These are phyloP conservation scores for Ophthalmolycus amberensis DNA, from an alignment of 2,113 vertebrate genomes.

Conservation along the genomic window DNA sequence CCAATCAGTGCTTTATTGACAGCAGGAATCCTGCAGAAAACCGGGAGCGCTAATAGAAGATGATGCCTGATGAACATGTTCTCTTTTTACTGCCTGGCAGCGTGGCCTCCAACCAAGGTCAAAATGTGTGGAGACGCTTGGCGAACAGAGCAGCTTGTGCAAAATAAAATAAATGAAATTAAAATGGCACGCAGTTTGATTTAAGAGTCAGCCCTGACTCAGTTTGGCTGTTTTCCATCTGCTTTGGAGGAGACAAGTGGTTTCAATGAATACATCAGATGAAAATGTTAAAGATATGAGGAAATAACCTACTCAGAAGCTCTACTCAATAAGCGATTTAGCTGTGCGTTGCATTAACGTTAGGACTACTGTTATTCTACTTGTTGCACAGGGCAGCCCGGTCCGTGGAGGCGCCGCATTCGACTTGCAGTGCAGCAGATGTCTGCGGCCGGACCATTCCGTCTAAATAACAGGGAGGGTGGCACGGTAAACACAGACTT, in stretches of 20 bases:
- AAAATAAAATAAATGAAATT: constrained; percentile 5
- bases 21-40: constrained; percentile 65
- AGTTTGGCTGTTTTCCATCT: constrained; percentile 46
- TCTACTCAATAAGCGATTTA: constrained; percentile 1
- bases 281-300: constrained; percentile 5
- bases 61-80: constrained; percentile 70
- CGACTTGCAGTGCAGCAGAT: constrained; percentile 40
- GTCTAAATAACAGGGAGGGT: constrained; percentile 72
- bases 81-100: constrained; percentile 53
- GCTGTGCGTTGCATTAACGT: neutral
- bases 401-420: constrained; percentile 22
- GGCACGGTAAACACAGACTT: constrained; percentile 73
- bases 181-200: constrained; percentile 29
- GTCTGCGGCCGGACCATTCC: constrained; percentile 57
- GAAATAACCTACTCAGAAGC: constrained; percentile 13
- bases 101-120: constrained; percentile 67
- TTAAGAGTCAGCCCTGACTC: constrained; percentile 40
- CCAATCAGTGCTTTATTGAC: constrained; percentile 78
- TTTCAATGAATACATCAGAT: constrained; percentile 24
- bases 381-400: neutral
- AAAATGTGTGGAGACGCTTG: constrained; percentile 48
- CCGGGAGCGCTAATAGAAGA: constrained; percentile 61
- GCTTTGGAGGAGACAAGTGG: constrained; percentile 42
- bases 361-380: neutral
- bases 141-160: constrained; percentile 52